A percentile compares a stretch with the other conserved stretches of the same genome.
These are phyloP conservation scores for Ormyrus labotus DNA, from an alignment of 2,888 invertebrate genomes.

Conservation along the genomic window DNA sequence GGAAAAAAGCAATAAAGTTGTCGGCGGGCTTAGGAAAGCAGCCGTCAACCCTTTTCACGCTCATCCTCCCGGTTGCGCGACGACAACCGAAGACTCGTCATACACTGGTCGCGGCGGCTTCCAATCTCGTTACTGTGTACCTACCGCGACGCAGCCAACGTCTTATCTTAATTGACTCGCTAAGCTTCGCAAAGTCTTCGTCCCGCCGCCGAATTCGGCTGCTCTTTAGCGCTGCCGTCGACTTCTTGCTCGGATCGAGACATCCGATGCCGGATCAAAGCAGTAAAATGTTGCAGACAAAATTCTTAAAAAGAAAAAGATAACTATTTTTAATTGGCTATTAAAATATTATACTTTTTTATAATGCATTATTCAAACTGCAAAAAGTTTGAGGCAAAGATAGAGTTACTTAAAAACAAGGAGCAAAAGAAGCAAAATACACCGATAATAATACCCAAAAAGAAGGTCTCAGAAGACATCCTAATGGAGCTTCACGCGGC, in stretches of 20 bases:
- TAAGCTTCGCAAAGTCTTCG: background rate
- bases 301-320: too few relatives aligned
- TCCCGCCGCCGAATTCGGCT: too few relatives aligned
- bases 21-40: slow-evolving; percentile 14
- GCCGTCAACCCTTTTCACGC: slow-evolving; percentile 38
- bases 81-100: background rate
- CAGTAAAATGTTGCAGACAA: too few relatives aligned
- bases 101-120: background rate
- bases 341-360: too few relatives aligned
- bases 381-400: background rate
- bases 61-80: background rate
- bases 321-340: too few relatives aligned
- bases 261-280: too few relatives aligned
- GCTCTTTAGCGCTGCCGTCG: too few relatives aligned
- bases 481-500: slow-evolving; percentile 54
- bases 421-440: slow-evolving; percentile 8
- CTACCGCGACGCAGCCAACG: background rate
- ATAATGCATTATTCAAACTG: slow-evolving; percentile 12
- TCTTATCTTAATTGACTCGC: slow-evolving; percentile 23
- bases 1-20: too few relatives aligned
- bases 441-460: slow-evolving; percentile 42
- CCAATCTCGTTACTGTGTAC: slow-evolving; percentile 36
- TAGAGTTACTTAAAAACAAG: slow-evolving; percentile 32
- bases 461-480: slow-evolving; percentile 5
- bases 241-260: too few relatives aligned